Evolutionary conservation across 2,113 vertebrate species (phyloP), one percentile per base, ranked within the genome.

Genomic region (Apteryx owenii): DNA sequence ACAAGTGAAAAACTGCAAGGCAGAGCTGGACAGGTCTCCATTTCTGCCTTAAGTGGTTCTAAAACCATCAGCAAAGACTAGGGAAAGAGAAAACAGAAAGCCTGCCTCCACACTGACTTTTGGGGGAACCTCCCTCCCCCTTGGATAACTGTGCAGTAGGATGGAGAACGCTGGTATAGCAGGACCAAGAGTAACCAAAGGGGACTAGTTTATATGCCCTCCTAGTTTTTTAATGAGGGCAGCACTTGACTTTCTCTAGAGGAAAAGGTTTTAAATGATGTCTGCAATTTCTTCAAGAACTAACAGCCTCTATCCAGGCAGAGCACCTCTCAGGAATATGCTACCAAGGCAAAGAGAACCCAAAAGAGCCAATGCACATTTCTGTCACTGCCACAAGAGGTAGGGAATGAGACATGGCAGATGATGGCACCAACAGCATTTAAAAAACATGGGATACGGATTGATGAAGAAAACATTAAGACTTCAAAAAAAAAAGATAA

Each of bases 291-390:
- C 33, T 66, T 81, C 62, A 68, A 81, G 75, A 62, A 61, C 79
- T 84, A 38, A 93, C 64, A 68, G 88, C 88, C 80, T 91, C 88
- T 85, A 88, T 51, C 38, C n/a, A 42, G 71, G 91, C 68, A 60
- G 12, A 88, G 38, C 38, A 51, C 51, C 71, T 77, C 91, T 90
- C 88, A n/a, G 61, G 70, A 85, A 66, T n/a, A 44, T 12, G 69
- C 93, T 77, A 85, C 51, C 28, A 54, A 88, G 84, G n/a, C 62
- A 54, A 73, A 77, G 62, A 77, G 79, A 93, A 77, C 64, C 75
- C 91, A 44, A 77, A 80, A 72, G 88, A 84, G 58, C 58, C 29
- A n/a, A 75, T 12, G 25, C 7, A 9, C 0, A 0, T 5, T 1
- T 60, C 88, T 42, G 58, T 61, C 3, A 1, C 46, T 84, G 56